These are phyloP conservation scores for Proterorhinus semilunaris DNA, from an alignment of 2,113 vertebrate genomes.

Conservation along the genomic window DNA sequence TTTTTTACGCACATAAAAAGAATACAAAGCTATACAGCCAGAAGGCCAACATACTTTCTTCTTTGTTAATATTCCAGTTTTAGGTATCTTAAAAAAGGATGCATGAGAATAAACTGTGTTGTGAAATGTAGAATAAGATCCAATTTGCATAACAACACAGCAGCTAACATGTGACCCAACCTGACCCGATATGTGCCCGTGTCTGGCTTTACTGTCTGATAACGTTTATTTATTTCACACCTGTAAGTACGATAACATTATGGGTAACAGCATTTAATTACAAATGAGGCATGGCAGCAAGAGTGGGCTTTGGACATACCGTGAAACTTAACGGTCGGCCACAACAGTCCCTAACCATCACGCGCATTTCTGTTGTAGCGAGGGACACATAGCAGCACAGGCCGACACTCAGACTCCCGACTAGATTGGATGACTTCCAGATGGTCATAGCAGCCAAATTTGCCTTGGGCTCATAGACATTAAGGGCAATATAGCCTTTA, in stretches of 20 bases:
- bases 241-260: background rate
- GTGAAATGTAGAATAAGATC: no score
- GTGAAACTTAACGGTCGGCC: conserved; percentile 7
- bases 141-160: no score
- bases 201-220: background rate
- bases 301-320: background rate
- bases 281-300: background rate
- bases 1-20: no score
- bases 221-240: background rate
- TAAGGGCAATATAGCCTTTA: conserved; percentile 9
- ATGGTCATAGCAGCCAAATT: conserved; percentile 19
- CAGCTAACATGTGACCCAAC: background rate
- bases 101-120: no score
- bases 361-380: background rate
- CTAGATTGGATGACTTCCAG: conserved; percentile 19
- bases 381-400: conserved; percentile 27
- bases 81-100: no score
- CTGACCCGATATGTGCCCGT: background rate
- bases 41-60: no score
- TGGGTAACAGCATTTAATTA: conserved; percentile 5
- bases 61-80: no score
- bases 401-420: conserved; percentile 17
- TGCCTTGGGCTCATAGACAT: conserved; percentile 36
- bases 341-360: background rate
- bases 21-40: no score